A percentile compares a stretch with the other conserved stretches of the same genome.
phyloP scores from a whole-genome alignment of 2,888 invertebrate genomes.

The Lamellibrachia satsuma region DNA sequence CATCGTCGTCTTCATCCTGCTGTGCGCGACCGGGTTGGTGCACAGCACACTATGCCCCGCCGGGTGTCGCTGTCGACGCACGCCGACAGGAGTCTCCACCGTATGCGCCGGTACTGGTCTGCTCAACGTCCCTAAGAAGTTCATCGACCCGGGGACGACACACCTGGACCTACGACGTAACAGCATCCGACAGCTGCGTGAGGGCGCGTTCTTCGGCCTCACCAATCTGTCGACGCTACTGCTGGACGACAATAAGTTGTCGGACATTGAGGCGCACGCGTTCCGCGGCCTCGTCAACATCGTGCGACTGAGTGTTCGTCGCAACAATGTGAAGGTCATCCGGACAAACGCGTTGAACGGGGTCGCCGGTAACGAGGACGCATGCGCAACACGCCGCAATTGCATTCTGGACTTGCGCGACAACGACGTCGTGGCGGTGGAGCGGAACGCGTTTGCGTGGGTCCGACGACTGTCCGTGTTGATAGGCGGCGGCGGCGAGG shows the following conservation, averaged over 20 bases:
- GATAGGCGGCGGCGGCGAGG: conserved; percentile 22
- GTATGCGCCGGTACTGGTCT: neutral
- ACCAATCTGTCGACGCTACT: conserved; percentile 26
- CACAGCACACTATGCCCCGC: neutral
- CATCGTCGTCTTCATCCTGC: neutral
- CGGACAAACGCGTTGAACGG: conserved; percentile 21
- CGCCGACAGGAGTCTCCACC: neutral
- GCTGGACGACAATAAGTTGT: conserved; percentile 26
- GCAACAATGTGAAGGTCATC: conserved; percentile 23
- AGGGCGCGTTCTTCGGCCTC: conserved; percentile 24
- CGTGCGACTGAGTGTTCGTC: conserved; percentile 13
- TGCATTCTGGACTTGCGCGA: conserved; percentile 23
- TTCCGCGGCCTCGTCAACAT: conserved; percentile 27
- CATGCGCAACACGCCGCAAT: neutral
- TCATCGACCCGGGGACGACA: conserved; percentile 20
- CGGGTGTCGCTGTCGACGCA: neutral
- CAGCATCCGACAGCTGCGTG: neutral
- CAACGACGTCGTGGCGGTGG: conserved; percentile 25
- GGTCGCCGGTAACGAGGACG: conserved; percentile 14
- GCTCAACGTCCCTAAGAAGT: neutral
- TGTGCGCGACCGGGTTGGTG: neutral
- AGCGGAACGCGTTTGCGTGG: conserved; percentile 30
- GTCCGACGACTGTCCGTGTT: conserved; percentile 25
- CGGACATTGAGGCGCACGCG: conserved; percentile 21
- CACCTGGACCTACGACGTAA: conserved; percentile 28